phyloP scores from a whole-genome alignment of 1,140 invertebrate species.

The Conus betulinus region DNA sequence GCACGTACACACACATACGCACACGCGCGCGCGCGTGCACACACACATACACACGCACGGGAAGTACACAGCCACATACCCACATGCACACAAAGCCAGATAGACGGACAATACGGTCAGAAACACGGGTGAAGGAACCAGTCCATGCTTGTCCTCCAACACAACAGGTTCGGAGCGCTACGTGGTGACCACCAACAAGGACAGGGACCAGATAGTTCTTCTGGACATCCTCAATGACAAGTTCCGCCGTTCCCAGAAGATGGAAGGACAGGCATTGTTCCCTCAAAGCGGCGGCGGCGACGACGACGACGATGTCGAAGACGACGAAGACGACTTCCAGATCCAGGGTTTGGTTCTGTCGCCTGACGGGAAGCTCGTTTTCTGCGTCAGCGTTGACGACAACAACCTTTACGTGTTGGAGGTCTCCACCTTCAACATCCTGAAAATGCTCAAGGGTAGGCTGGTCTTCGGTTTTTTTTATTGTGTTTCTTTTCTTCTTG shows the following conservation, averaged over 20 bases:
- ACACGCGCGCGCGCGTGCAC: too few species aligned
- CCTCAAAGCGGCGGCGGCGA: background rate
- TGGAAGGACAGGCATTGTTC: background rate
- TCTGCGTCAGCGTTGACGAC: background rate
- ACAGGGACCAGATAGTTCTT: background rate
- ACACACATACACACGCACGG: too few species aligned
- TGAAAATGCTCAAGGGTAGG: constrained; percentile 1
- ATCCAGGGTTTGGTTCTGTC: background rate
- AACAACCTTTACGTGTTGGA: constrained; percentile 16
- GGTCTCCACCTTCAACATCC: background rate
- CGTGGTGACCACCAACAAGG: background rate
- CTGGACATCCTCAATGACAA: background rate
- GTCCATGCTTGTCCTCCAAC: too few species aligned
- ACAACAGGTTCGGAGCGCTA: too few species aligned
- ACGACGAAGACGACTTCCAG: background rate
- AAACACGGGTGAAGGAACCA: too few species aligned
- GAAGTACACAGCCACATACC: too few species aligned
- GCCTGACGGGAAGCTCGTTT: background rate
- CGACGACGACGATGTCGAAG: background rate
- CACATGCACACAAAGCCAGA: too few species aligned
- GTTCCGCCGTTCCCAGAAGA: background rate
- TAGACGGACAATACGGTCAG: too few species aligned
- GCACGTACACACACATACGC: too few species aligned
- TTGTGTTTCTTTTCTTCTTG: too few species aligned
- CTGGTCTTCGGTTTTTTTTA: too few species aligned